Base-by-base conservation (phyloP, 2,888 invertebrate genomes). In the Meiosimyza platycephala region DNA sequence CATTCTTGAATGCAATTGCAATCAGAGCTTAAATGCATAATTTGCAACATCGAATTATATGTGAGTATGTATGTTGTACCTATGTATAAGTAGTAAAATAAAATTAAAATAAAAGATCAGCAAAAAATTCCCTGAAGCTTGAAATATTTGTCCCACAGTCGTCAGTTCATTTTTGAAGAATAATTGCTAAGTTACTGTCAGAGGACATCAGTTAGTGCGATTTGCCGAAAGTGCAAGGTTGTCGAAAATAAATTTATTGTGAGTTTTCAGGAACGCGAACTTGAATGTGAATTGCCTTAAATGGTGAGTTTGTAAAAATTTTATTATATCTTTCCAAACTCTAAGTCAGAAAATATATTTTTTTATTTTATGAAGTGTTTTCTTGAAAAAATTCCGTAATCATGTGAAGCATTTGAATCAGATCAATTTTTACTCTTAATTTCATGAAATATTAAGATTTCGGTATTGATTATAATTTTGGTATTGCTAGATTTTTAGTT, bases 101-200 rank as follows among this genome's bases (percentile, higher is more conserved):
- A 67, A 67, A 57, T n/a, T 15, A 5, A 67, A 69, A 18, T 69
- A 28, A 69, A 16, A 50, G 22, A 50, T 69, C 68, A 69, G 68
- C 68, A 69, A 69, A 59, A 69, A 50, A 59, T 28, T n/a, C 0
- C 50, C 28, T 60, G 47, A 7, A 9, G 22, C 50, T 59, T 28
- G 28, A 69, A 2, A 48, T 64, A 28, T 28, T 69, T 69, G 68
- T 69, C 68, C 68, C 68, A 69, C 60, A 69, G 59, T 59, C 59
- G 59, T 59, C 59, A 28, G 15, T 48, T 47, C 47, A 50, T 50
- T 18, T 18, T 57, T 33, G 33, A 33, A 67, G 48, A 57, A 55
- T 48, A 47, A 47, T 16, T 47, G 40, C 13, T 5, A 47, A 40
- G 55, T 48, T 55, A 9, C 48, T 12, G 33, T 50, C 33, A 33